phyloP scores from a whole-genome alignment of 2,888 invertebrate genomes.

The Parasteatoda lunata region DNA sequence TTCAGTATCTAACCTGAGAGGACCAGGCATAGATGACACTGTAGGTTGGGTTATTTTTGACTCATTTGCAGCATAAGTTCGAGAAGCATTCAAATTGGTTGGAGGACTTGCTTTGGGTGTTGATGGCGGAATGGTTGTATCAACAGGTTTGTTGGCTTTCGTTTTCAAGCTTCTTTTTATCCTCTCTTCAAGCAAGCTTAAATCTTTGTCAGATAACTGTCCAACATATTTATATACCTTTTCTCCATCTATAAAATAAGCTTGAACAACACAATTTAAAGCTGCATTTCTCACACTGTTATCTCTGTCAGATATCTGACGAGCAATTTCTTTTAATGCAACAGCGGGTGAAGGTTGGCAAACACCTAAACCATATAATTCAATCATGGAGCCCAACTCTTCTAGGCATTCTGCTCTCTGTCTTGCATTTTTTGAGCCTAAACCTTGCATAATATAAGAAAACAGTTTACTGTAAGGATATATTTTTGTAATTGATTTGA shows the following conservation, averaged over 20 bases:
- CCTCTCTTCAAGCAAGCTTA: slow-evolving; percentile 93
- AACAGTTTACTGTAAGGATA: slow-evolving; percentile 93
- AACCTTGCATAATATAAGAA: slow-evolving; percentile 92
- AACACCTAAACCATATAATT: slow-evolving; percentile 87
- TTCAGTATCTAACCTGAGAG: slow-evolving; percentile 64
- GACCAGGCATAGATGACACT: slow-evolving; percentile 40
- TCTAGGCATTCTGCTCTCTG: slow-evolving; percentile 97
- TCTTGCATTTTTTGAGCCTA: slow-evolving; percentile 96
- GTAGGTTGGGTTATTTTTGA: background rate
- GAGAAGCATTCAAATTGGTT: slow-evolving; percentile 24
- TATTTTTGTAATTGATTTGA: slow-evolving; percentile 88
- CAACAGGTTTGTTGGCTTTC: slow-evolving; percentile 14
- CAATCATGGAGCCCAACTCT: slow-evolving; percentile 89
- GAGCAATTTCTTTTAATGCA: slow-evolving; percentile 91
- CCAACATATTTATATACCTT: slow-evolving; percentile 92
- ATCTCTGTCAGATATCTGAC: slow-evolving; percentile 96
- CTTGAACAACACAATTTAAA: slow-evolving; percentile 92
- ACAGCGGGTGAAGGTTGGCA: slow-evolving; percentile 86
- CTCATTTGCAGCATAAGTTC: slow-evolving; percentile 14
- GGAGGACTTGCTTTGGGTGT: slow-evolving; percentile 52
- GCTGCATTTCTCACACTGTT: slow-evolving; percentile 96
- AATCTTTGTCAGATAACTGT: slow-evolving; percentile 94
- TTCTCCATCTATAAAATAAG: slow-evolving; percentile 92
- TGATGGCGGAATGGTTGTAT: slow-evolving; percentile 40
- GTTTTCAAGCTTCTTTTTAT: slow-evolving; percentile 90